Conservation (phyloP, 1,140 invertebrate genomes). For the Ceratosolen solmsi region DNA sequence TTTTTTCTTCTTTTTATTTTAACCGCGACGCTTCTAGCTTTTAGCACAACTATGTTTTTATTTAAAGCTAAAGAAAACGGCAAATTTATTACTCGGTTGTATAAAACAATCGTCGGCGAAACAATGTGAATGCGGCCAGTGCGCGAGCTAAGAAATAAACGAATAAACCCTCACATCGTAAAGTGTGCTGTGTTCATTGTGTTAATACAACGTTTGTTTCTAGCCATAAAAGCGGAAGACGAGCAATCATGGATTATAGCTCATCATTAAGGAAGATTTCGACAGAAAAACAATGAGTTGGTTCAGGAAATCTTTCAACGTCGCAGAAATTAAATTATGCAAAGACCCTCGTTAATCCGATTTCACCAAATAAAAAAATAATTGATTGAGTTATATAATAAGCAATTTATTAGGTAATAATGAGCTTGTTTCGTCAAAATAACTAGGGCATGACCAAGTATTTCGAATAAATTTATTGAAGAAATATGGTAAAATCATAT, state of each 20-base stretch:
- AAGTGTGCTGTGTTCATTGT: slow-evolving; percentile 36
- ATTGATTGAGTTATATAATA: slow-evolving; percentile 15
- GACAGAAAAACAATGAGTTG: slow-evolving; percentile 25
- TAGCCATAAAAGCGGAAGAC: slow-evolving; percentile 39
- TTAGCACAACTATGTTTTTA: too few relatives aligned
- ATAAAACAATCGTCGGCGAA: slow-evolving; percentile 23
- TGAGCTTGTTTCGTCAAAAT: neutral
- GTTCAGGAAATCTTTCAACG: neutral
- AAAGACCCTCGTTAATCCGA: neutral
- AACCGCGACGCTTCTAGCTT: too few relatives aligned
- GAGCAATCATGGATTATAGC: slow-evolving; percentile 42
- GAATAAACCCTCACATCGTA: slow-evolving; percentile 43
- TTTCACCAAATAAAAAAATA: neutral
- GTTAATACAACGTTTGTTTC: slow-evolving; percentile 39
- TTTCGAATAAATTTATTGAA: too few relatives aligned
- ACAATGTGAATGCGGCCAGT: slow-evolving; percentile 24
- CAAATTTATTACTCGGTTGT: slow-evolving; percentile 12
- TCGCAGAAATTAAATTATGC: slow-evolving; percentile 11
- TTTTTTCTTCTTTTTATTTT: too few relatives aligned
- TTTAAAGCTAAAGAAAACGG: neutral
- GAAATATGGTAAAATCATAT: too few relatives aligned
- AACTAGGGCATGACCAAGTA: too few relatives aligned
- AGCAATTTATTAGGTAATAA: neutral
- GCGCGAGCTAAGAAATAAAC: slow-evolving; percentile 38
- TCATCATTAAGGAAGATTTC: slow-evolving; percentile 41